These are phyloP conservation scores for Hydropotes inermis DNA, from an alignment of 2,113 vertebrate species.

Conservation along the genomic window DNA sequence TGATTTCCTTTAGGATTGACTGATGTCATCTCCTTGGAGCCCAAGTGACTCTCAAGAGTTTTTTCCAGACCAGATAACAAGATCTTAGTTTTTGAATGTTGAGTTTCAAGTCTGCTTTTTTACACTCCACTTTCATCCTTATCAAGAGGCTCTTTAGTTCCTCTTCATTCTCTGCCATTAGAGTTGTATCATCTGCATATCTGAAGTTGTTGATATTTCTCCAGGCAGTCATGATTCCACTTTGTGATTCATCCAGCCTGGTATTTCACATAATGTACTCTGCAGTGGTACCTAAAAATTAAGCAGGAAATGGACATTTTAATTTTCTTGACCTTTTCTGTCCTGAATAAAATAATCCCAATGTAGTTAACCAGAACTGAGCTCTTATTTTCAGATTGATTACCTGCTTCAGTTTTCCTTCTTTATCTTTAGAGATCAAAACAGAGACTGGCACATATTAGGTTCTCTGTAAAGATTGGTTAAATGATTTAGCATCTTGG, in stretches of 20 bases:
- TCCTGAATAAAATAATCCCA: not conserved
- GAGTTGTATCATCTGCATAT: not conserved
- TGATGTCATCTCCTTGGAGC: not conserved
- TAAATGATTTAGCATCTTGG: not conserved
- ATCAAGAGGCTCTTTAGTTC: not conserved
- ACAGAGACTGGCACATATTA: not conserved
- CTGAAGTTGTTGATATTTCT: not conserved
- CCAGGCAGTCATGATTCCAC: not conserved
- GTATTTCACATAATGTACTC: not conserved
- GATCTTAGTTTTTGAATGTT: not conserved
- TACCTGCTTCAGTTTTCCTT: not conserved
- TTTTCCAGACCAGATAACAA: not conserved
- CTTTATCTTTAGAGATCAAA: not conserved
- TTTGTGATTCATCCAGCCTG: not conserved
- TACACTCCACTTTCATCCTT: not conserved
- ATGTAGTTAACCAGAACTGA: fast-evolving
- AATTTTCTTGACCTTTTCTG: not conserved
- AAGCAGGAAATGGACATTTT: not conserved
- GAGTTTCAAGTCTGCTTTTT: not conserved
- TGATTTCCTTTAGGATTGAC: not conserved
- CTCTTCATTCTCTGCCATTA: not conserved
- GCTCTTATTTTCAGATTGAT: not conserved
- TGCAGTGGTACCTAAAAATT: not conserved
- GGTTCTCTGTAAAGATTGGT: not conserved
- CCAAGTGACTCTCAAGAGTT: not conserved